phyloP scores from a whole-genome alignment of 2,113 vertebrate genomes.

The Notothenia rossii region DNA sequence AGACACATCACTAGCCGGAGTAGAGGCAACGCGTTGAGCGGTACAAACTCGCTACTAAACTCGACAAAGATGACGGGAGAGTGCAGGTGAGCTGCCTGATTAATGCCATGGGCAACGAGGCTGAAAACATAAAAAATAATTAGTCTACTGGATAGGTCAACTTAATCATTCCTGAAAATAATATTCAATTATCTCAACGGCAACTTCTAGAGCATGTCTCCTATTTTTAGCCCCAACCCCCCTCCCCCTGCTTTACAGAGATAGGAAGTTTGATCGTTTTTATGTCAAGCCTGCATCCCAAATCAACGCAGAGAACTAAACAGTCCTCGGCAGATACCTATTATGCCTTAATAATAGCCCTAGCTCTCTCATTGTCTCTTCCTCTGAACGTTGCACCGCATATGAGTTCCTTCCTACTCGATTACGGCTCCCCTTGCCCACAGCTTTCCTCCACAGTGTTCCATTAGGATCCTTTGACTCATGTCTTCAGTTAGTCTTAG shows the following conservation, averaged over 20 bases:
- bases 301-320: slow-evolving; percentile 68
- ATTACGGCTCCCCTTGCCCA: slow-evolving; percentile 50
- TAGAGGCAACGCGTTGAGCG: too few species aligned
- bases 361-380: slow-evolving; percentile 65
- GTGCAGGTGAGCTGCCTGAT: too few species aligned
- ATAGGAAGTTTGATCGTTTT: slow-evolving; percentile 77
- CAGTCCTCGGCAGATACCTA: slow-evolving; percentile 64
- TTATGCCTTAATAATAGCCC: slow-evolving; percentile 77
- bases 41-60: too few species aligned
- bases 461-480: slow-evolving; percentile 64
- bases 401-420: slow-evolving; percentile 54
- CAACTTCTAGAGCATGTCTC: slow-evolving; percentile 79
- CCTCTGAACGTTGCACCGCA: slow-evolving; percentile 44
- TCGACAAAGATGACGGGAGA: too few species aligned
- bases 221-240: slow-evolving; percentile 78
- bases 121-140: slow-evolving; percentile 77
- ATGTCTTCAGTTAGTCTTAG: slow-evolving; percentile 73
- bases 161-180: slow-evolving; percentile 88
- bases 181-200: slow-evolving; percentile 85
- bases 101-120: too few species aligned
- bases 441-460: slow-evolving; percentile 43
- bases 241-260: slow-evolving; percentile 72
- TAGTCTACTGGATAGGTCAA: slow-evolving; percentile 85
- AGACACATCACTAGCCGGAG: too few species aligned
- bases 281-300: slow-evolving; percentile 73